A percentile compares a stretch with the other conserved stretches of the same genome.
phyloP scores from a whole-genome alignment of 2,888 invertebrate genomes.

The Drosophila eohydei region DNA sequence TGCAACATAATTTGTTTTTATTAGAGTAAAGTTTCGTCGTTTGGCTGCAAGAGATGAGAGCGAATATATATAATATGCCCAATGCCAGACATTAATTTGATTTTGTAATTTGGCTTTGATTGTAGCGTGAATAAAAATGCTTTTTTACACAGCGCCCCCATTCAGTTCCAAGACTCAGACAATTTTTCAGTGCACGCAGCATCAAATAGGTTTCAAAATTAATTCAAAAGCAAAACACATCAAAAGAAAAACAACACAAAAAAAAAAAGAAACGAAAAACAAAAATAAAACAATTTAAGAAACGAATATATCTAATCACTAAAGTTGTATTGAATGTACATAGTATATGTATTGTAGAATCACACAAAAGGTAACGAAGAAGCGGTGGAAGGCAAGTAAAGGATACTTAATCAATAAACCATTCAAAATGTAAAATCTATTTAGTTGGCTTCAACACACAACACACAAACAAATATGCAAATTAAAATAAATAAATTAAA shows the following conservation, averaged over 20 bases:
- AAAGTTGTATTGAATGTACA: conserved; percentile 26
- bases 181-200: conserved; percentile 22
- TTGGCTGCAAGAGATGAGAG: too few species aligned
- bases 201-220: conserved; percentile 50
- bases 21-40: not conserved
- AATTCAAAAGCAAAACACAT: conserved; percentile 18
- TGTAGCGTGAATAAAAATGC: conserved; percentile 9
- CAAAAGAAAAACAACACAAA: not conserved
- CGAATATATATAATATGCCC: not conserved
- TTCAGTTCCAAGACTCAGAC: not conserved
- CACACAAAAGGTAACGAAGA: not conserved
- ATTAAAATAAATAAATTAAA: conserved; percentile 1
- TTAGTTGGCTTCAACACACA: conserved; percentile 15
- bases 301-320: conserved; percentile 11
- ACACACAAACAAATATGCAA: conserved; percentile 6
- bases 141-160: not conserved
- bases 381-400: not conserved
- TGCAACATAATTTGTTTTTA: conserved; percentile 14
- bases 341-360: conserved; percentile 22
- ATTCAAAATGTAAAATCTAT: conserved; percentile 14
- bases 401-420: conserved; percentile 18
- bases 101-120: conserved; percentile 17
- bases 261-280: not conserved
- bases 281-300: conserved; percentile 5
- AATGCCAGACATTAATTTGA: not conserved